Conservation (phyloP, 2,113 vertebrate genomes). For the human region GRCh38 chr11:67432001-67432500, state of each 20-base stretch:
- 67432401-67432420: slow-evolving; percentile 73
- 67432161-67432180: too few relatives aligned
- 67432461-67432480: slow-evolving; percentile 73
- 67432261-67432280: background rate
- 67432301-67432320: background rate
- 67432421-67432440: slow-evolving; percentile 69
- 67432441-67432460: slow-evolving; percentile 79
- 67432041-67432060: background rate
- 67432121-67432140: background rate
- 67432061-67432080: background rate
- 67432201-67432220: accelerated
- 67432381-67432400: slow-evolving; percentile 39
- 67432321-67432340: background rate
- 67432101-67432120: background rate
- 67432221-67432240: background rate
- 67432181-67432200: background rate
- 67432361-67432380: slow-evolving; percentile 41
- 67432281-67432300: background rate
- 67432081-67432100: background rate
- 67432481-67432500: slow-evolving; percentile 78
- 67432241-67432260: background rate
- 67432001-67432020: background rate
- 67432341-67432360: slow-evolving; percentile 60
- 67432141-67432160: background rate
- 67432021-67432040: background rate